phyloP scores from a whole-genome alignment of 37 sponge, comb jelly and placozoan species.

The Theonella swinhoei region DNA sequence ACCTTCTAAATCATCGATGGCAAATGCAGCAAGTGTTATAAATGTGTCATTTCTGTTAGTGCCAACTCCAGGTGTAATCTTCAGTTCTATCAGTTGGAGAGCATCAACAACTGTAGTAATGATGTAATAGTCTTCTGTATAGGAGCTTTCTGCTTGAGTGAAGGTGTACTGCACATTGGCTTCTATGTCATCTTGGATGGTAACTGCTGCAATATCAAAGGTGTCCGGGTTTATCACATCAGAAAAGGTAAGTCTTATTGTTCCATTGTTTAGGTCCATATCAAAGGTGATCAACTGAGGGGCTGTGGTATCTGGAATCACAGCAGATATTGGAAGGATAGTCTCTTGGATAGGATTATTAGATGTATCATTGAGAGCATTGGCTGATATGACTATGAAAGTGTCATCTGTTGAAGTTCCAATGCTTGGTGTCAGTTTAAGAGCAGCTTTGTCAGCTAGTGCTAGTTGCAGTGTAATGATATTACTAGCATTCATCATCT shows the following conservation, averaged over 20 bases:
- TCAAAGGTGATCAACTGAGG: slow-evolving; percentile 58
- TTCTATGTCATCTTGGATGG: slow-evolving; percentile 67
- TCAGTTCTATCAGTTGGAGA: slow-evolving; percentile 69
- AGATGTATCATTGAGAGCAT: slow-evolving; percentile 45
- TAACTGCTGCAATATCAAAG: slow-evolving; percentile 70
- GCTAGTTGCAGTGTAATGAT: slow-evolving; percentile 48
- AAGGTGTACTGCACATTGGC: slow-evolving; percentile 44
- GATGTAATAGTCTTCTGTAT: slow-evolving; percentile 65
- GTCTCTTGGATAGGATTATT: slow-evolving; percentile 37
- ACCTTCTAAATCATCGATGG: slow-evolving; percentile 73
- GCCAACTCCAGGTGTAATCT: slow-evolving; percentile 66
- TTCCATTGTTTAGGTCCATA: slow-evolving; percentile 80
- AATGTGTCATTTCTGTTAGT: slow-evolving; percentile 82
- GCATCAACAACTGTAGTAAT: slow-evolving; percentile 47
- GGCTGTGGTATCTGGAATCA: slow-evolving; percentile 56
- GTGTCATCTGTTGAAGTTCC: slow-evolving; percentile 24
- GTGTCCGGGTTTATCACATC: slow-evolving; percentile 78
- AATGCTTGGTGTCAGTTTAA: slow-evolving; percentile 61
- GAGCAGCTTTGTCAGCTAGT: slow-evolving; percentile 39
- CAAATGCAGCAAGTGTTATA: slow-evolving; percentile 76
- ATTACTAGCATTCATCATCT: slow-evolving; percentile 11
- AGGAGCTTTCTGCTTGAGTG: slow-evolving; percentile 15
- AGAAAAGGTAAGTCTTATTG: slow-evolving; percentile 83
- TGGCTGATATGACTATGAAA: slow-evolving; percentile 38
- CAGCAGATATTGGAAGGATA: slow-evolving; percentile 5